Evolutionary conservation across 2,113 vertebrate species (phyloP), one percentile per base, ranked within the genome.

Genomic region (Burhinus bistriatus): DNA sequence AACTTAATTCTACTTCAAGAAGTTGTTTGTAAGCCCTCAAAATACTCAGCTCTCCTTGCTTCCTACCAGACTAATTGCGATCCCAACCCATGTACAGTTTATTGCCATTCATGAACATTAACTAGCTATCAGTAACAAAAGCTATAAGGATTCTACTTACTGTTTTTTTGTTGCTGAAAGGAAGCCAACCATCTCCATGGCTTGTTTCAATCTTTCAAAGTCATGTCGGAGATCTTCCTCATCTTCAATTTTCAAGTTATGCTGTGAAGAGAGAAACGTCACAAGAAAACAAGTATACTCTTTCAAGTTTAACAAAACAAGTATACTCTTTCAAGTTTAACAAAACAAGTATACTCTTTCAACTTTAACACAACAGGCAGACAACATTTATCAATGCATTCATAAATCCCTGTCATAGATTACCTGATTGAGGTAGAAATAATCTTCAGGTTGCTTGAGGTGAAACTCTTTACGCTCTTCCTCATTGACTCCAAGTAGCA

Each of bases 141-240:
- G 44, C 70, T 66, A 8, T 32, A 13, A 30, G 14, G 38, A 27
- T n/a, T 22, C 20, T 27, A 92, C 99, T 99, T 85, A 99, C 99
- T 99, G 99, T 73, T 98, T 99, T 97, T 99, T 99, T 59, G 99
- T 99, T 79, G 99, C 98, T 5, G 99, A 98, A 78, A 99, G 99
- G 96, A 99, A 99, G 94, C 99, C 99, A 92, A 99, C 99, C 99
- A 99, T 99, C 98, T 99, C 99, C 99, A 99, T 99, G 54, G 99
- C 99, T 98, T 99, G 99, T 97, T 99, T 99, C 57, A 99, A 98
- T 26, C 99, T 98, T 92, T 99, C 99, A 3, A 99, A 99, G 75
- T 99, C 99, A 45, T 99, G 99, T 42, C 97, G 98, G 47, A 99
- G 98, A 96, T 99, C 99, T 87, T 99, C 99, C 44, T 98, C 99